Evolutionary conservation across 1,140 invertebrate species (phyloP), one percentile per base, ranked within the genome.

Genomic region (Aleiodes sp.): DNA sequence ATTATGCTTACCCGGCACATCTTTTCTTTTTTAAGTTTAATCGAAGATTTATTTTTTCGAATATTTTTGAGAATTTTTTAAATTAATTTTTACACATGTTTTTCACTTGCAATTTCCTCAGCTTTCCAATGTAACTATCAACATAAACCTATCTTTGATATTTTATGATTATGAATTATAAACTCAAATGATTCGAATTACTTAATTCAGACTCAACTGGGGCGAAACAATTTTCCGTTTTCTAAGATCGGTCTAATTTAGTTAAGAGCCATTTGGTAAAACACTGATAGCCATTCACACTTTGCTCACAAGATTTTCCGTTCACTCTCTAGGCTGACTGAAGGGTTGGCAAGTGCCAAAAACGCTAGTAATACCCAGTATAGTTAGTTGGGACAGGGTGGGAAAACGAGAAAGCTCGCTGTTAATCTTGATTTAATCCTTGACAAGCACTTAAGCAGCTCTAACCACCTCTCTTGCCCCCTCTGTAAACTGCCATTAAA

Each of bases 341-440:
- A 76, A 79, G 78, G 76, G 75, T 77, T 7, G n/a, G 71, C 73
- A 60, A 41, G 46, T 70, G 52, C 61, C 57, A 60, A 64, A 64
- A 60, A 61, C 41, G 57, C 76, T 76, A 75, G 76, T 73, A 76
- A 79, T 78, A 80, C 75, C n/a, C 74, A 73, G 74, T 81, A 83
- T 29, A 59, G 56, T 46, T 46, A 46, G n/a, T 52, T 52, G 28
- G 29, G 28, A 59, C 28, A 31, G 56, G 56, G 28, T 29, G 56
- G 28, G 28, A 59, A 59, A 59, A n/a, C 65, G 68, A 37, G 31
- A 73, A 52, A 63, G 82, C 83, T 80, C 81, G 75, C 82, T 76
- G 82, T 84, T 85, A 85, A 85, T 85, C 84, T 85, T 83, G 80
- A 85, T 85, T 84, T 84, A 85, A 85, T 84, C 84, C 84, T 84